Percentiles rank a stretch among this genome's conserved stretches.
Conservation (phyloP, 1,140 invertebrate genomes). For the Procambarus clarkii region DNA sequence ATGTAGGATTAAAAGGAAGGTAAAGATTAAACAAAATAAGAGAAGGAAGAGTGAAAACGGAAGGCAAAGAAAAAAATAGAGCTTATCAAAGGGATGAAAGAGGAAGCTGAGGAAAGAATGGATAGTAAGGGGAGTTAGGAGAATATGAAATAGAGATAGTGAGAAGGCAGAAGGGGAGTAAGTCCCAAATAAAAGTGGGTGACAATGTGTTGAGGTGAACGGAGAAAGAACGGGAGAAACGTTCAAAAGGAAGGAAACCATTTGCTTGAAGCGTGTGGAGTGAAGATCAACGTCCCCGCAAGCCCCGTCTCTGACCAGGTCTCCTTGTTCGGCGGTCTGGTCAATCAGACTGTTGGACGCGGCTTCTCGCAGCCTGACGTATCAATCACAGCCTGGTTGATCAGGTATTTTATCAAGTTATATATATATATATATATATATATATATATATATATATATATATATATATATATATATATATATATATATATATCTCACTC, state of each 20-base stretch:
- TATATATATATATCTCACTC: neutral
- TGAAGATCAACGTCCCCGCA: too few relatives aligned
- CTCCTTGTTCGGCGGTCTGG: too few relatives aligned
- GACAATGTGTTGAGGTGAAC: too few relatives aligned
- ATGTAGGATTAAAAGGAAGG: neutral
- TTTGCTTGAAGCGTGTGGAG: too few relatives aligned
- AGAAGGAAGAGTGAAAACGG: neutral
- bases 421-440: neutral
- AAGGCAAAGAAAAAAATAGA: neutral
- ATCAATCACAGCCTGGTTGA: too few relatives aligned
- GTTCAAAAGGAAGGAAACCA: neutral
- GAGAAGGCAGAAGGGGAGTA: neutral
- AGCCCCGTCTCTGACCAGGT: too few relatives aligned
- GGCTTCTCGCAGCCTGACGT: too few relatives aligned
- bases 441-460: too few relatives aligned
- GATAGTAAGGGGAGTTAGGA: neutral
- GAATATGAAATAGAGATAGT: too few relatives aligned
- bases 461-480: too few relatives aligned
- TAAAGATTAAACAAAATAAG: neutral
- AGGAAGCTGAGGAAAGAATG: neutral
- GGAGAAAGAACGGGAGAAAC: neutral
- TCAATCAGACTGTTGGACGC: too few relatives aligned
- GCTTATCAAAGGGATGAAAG: neutral
- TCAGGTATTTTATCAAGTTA: too few relatives aligned
- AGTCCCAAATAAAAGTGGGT: neutral